Evolutionary conservation across 2,888 invertebrate species (phyloP).

Genomic region (Alsophila aescularia): DNA sequence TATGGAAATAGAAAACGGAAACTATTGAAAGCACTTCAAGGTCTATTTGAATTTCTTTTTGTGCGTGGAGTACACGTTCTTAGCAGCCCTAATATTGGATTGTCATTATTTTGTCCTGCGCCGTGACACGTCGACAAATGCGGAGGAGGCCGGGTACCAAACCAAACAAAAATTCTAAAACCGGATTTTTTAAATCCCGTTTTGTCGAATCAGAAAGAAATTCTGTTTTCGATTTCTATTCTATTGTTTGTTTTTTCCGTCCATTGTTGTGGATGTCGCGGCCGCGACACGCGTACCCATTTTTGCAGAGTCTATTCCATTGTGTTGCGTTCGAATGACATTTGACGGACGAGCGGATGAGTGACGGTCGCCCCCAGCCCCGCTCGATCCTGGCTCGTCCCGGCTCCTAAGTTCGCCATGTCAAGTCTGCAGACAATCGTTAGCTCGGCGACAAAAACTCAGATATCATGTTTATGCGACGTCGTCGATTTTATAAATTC

Average conservation of each 20-base stretch:
- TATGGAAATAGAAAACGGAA: slow-evolving; percentile 25
- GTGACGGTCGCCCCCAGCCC: slow-evolving; percentile 49
- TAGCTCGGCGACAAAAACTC: slow-evolving; percentile 53
- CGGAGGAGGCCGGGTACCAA: slow-evolving; percentile 58
- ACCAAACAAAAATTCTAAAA: slow-evolving; percentile 72
- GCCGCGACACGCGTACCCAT: slow-evolving; percentile 78
- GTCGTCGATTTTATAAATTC: slow-evolving; percentile 48
- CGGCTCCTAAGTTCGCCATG: slow-evolving; percentile 53
- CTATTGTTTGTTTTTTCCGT: slow-evolving; percentile 80
- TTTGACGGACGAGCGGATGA: slow-evolving; percentile 71
- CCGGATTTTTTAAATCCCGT: slow-evolving; percentile 84
- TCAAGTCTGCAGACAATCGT: slow-evolving; percentile 39
- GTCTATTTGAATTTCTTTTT: slow-evolving; percentile 29
- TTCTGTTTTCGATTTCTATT: slow-evolving; percentile 83
- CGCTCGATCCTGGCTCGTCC: slow-evolving; percentile 8
- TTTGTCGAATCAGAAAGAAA: slow-evolving; percentile 76
- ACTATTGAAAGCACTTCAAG: slow-evolving; percentile 27
- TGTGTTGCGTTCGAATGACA: slow-evolving; percentile 76
- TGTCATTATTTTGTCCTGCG: slow-evolving; percentile 46
- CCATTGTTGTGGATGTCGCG: slow-evolving; percentile 74
- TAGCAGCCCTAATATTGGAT: slow-evolving; percentile 44
- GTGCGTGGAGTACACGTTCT: slow-evolving; percentile 25
- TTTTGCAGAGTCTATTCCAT: slow-evolving; percentile 80
- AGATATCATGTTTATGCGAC: slow-evolving; percentile 48
- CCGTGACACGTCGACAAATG: slow-evolving; percentile 61